Evolutionary conservation across 2,797 vertebrate genomes (phyloP), one percentile per base, ranked within the genome.

Genomic region (Sebastes iracundus): DNA sequence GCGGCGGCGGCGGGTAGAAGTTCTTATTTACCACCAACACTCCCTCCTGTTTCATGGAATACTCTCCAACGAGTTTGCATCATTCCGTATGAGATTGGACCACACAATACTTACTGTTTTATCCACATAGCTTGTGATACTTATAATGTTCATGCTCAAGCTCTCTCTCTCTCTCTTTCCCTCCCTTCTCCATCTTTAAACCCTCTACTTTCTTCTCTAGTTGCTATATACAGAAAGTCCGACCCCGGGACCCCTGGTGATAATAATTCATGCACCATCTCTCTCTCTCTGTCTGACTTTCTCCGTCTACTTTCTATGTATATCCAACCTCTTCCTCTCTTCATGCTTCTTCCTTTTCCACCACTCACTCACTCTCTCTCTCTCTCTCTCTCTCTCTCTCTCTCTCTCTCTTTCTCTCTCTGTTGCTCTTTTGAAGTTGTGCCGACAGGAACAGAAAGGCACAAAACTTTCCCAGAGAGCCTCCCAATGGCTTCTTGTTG

Each of bases 121-220:
- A 97, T 96, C 96, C 96, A 96, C 95, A 94, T 88, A 94, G 93
- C 93, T 95, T 93, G 95, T 95, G 94, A 97, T 96, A 95, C 96
- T 97, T 96, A 93, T 59, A 52, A 71, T 66, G 70, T 96, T 96
- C 94, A 95, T 78, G 67, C 61, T 28, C 61, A 14, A 11, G 56
- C 55, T 79, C 53, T 52, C 77, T 38, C 42, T 61, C 64, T 61
- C 64, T 22, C 11, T 38, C 64, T 56, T n/a, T 60, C 13, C 63
- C 28, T 38, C 30, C 25, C 25, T 4, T 33, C 35, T 49, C 52
- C 7, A 11, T 49, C 42, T 77, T 79, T 42, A 86, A 73, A 80
- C 77, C 14, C 4, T 67, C 35, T 64, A 28, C 64, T 82, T 85
- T 79, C 64, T 73, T 81, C 64, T 81, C 8, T 59, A 27, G 35